Evolutionary conservation across 1,140 invertebrate species (phyloP).

Genomic region (Apis mellifera): Amel_HAv3.1 CM009937.2:7562501-7563000

Average conservation of each 20-base stretch:
- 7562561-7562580: too few relatives aligned
- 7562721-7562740: background rate
- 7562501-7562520: too few relatives aligned
- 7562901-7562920: constrained; percentile 22
- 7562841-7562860: constrained; percentile 14
- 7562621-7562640: too few relatives aligned
- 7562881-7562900: constrained; percentile 1
- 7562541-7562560: too few relatives aligned
- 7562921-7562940: constrained; percentile 25
- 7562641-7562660: too few relatives aligned
- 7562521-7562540: too few relatives aligned
- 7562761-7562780: constrained; percentile 6
- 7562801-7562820: background rate
- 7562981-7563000: constrained; percentile 11
- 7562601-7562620: too few relatives aligned
- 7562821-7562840: constrained; percentile 5
- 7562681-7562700: background rate
- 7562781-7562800: background rate
- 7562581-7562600: too few relatives aligned
- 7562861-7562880: constrained; percentile 26
- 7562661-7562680: too few relatives aligned
- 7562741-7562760: background rate
- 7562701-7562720: too few relatives aligned
- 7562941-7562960: constrained; percentile 26
- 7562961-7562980: background rate